phyloP scores from a whole-genome alignment of 92 coral and sea anemone species.

The Plumapathes pennacea region DNA sequence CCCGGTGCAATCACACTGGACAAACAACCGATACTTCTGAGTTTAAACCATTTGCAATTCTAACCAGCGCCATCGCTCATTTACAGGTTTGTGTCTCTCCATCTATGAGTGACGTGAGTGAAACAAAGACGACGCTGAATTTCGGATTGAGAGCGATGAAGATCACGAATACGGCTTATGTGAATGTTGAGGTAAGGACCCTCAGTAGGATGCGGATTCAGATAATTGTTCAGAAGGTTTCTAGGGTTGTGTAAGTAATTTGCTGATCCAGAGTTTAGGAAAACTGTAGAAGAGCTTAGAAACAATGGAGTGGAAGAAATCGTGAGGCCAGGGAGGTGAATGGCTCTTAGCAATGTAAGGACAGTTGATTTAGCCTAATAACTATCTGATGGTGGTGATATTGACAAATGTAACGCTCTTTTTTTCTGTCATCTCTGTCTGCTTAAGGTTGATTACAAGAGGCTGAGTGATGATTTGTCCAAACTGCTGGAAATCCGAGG shows the following conservation, averaged over 20 bases:
- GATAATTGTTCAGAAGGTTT: not conserved
- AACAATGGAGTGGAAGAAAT: too few relatives aligned
- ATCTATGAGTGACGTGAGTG: slow-evolving; percentile 80
- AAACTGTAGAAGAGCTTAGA: not conserved
- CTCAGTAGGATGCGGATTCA: not conserved
- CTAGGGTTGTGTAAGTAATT: not conserved
- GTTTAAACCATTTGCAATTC: too few relatives aligned
- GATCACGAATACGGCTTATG: slow-evolving; percentile 92
- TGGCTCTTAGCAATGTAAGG: too few relatives aligned
- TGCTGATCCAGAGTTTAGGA: not conserved
- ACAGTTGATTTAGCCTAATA: too few relatives aligned
- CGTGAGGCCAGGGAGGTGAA: too few relatives aligned
- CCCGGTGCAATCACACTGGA: too few relatives aligned
- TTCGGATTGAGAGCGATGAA: slow-evolving; percentile 99
- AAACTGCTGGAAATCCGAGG: slow-evolving; percentile 88
- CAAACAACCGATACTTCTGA: too few relatives aligned
- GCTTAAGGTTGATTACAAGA: slow-evolving; percentile 87
- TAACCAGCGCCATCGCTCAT: not conserved
- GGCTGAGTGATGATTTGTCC: slow-evolving; percentile 87
- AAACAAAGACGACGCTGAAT: slow-evolving; percentile 82
- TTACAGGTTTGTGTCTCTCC: slow-evolving; percentile 94
- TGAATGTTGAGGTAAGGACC: slow-evolving; percentile 84
- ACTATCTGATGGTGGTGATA: too few relatives aligned
- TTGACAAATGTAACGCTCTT: too few relatives aligned
- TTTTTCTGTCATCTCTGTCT: too few relatives aligned